Percentiles rank a stretch among this genome's conserved stretches.
These are phyloP conservation scores for Drosophila seclusa DNA, from an alignment of 2,888 invertebrate genomes.

Conservation along the genomic window DNA sequence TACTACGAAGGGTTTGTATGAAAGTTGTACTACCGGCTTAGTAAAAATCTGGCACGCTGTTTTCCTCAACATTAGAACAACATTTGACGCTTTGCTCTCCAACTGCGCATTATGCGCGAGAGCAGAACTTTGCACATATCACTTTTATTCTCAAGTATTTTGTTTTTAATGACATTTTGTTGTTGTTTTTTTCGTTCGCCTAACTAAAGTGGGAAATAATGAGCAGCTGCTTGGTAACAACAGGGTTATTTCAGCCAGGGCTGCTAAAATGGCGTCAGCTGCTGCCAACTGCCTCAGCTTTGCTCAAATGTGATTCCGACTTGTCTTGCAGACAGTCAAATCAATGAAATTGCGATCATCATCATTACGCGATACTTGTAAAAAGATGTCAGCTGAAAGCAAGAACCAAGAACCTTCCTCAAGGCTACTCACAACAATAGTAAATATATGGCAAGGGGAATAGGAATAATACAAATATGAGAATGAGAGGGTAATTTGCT, in stretches of 20 bases:
- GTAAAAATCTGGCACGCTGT: slow-evolving; percentile 26
- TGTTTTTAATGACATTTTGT: background rate
- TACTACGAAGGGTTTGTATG: slow-evolving; percentile 36
- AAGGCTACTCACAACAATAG: background rate
- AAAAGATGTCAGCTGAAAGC: background rate
- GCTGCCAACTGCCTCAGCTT: background rate
- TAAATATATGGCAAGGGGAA: background rate
- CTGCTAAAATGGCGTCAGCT: background rate
- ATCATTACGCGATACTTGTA: background rate
- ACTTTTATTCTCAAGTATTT: background rate
- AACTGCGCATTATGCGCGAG: slow-evolving; percentile 3
- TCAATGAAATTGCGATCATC: slow-evolving; percentile 4
- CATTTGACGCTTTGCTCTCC: slow-evolving; percentile 59
- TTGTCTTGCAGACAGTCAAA: background rate
- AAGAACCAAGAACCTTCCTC: background rate
- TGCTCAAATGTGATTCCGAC: background rate
- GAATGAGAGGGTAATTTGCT: accelerated
- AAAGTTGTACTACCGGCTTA: slow-evolving; percentile 40
- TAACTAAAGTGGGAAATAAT: slow-evolving; percentile 60
- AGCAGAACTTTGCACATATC: slow-evolving; percentile 29
- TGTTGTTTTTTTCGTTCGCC: slow-evolving; percentile 42
- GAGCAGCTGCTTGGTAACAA: slow-evolving; percentile 40
- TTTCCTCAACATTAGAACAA: slow-evolving; percentile 63
- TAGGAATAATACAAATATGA: background rate
- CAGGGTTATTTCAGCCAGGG: background rate